These are phyloP conservation scores for Anolis apletophallus DNA, from an alignment of 2,797 vertebrate genomes.

Conservation along the genomic window DNA sequence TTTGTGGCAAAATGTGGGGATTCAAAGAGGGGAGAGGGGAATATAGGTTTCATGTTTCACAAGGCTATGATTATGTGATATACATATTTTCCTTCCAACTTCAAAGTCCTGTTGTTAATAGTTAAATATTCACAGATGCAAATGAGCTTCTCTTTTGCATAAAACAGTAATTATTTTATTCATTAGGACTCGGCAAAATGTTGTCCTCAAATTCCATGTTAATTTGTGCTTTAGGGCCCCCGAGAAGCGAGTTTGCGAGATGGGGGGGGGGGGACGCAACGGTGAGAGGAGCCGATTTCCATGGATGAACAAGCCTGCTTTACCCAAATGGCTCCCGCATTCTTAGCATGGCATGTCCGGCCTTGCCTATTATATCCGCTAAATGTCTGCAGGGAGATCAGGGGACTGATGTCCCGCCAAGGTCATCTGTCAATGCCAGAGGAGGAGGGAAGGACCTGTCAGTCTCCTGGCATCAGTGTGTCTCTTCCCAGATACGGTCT, in stretches of 20 bases:
- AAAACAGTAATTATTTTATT: slow-evolving; percentile 77
- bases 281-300: slow-evolving; percentile 52
- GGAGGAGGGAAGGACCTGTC: slow-evolving; percentile 63
- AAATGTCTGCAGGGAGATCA: slow-evolving; percentile 62
- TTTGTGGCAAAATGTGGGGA: slow-evolving; percentile 38
- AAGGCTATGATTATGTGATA: slow-evolving; percentile 77
- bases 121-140: slow-evolving; percentile 76
- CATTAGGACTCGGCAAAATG: slow-evolving; percentile 73
- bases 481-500: slow-evolving; percentile 62
- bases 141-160: slow-evolving; percentile 69
- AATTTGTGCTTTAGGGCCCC: slow-evolving; percentile 72
- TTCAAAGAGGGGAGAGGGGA: background rate
- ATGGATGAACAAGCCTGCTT: slow-evolving; percentile 44
- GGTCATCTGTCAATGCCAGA: slow-evolving; percentile 72
- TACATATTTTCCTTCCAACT: slow-evolving; percentile 75
- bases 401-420: slow-evolving; percentile 69
- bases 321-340: slow-evolving; percentile 52
- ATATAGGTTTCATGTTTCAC: slow-evolving; percentile 70
- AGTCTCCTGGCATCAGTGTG: slow-evolving; percentile 62
- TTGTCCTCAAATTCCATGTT: slow-evolving; percentile 70
- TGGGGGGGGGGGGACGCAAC: slow-evolving; percentile 60
- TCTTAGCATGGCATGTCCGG: slow-evolving; percentile 60
- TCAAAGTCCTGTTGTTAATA: slow-evolving; percentile 75
- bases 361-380: slow-evolving; percentile 65
- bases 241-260: slow-evolving; percentile 62